phyloP scores from a whole-genome alignment of 2,888 invertebrate species.

The Chalcosyrphus nemorum region DNA sequence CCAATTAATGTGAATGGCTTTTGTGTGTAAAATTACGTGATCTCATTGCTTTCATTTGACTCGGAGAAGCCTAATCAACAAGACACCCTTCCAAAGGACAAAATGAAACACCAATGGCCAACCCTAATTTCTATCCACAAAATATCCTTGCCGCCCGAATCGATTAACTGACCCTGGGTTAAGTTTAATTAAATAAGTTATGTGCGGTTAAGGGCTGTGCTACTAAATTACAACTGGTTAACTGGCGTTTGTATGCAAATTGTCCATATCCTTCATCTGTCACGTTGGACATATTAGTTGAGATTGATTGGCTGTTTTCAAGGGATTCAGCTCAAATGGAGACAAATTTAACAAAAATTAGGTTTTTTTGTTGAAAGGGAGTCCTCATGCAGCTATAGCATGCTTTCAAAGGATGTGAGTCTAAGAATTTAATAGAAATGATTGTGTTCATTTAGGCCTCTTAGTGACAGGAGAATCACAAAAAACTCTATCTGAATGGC shows the following conservation, averaged over 20 bases:
- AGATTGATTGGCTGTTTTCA: slow-evolving; percentile 43
- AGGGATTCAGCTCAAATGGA: not conserved
- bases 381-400: too few relatives aligned
- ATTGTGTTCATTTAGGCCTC: too few relatives aligned
- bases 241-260: slow-evolving; percentile 42
- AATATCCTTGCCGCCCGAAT: too few relatives aligned
- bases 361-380: too few relatives aligned
- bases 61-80: not conserved
- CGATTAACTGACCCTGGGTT: slow-evolving; percentile 59
- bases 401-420: too few relatives aligned
- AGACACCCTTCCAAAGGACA: not conserved
- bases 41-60: slow-evolving; percentile 25
- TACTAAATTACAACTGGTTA: slow-evolving; percentile 3
- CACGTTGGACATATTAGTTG: slow-evolving; percentile 17
- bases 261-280: slow-evolving; percentile 18
- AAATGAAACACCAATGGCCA: slow-evolving; percentile 31
- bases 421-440: too few relatives aligned
- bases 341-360: too few relatives aligned
- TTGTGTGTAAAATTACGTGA: slow-evolving; percentile 49
- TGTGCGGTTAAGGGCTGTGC: slow-evolving; percentile 17
- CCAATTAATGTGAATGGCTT: slow-evolving; percentile 49
- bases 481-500: too few relatives aligned
- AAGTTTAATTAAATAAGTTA: slow-evolving; percentile 54
- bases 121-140: slow-evolving; percentile 45
- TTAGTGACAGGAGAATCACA: too few relatives aligned